Evolutionary conservation across 2,888 invertebrate species (phyloP), one percentile per base, ranked within the genome.

Genomic region (Willowsia nigromaculata): DNA sequence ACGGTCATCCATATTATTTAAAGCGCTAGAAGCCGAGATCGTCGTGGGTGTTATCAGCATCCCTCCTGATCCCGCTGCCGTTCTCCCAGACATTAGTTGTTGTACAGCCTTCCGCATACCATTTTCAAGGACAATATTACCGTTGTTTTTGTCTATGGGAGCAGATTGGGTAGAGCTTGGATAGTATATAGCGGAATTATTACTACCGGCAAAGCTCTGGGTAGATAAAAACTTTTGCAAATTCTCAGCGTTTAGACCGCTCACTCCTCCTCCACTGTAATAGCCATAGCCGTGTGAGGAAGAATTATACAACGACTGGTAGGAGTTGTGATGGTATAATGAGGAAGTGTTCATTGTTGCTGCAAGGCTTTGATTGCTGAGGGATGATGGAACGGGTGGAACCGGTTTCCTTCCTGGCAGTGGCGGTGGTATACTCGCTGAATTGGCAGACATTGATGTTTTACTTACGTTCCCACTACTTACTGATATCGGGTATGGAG

Each of bases 31-130:
- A 50, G 88, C 43, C 18, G 88, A 83, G 18, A 78, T 65, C 11
- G 81, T 71, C 11, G 83, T 65, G 9, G 88, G 88, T 78, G 88
- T 88, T 50, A 83, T 83, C 78, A 68, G 40, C 22, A 83, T 53
- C 0, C 88, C 88, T 74, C 88, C 81, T 43, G 78, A 78, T 27
- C 81, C 85, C 22, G 84, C 84, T 56, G 83, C 85, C 33, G 89
- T 86, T 82, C 85, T 59, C 47, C 89, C 81, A 78, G 90, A 88
- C 85, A 91, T 90, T 11, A 91, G 85, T 53, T 91, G 90, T 40
- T 92, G 92, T 13, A 92, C 90, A 13, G 92, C 91, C 90, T 92
- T 92, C 83, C 92, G 83, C 92, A 92, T 92, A n/a, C 92, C 92
- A 91, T 92, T 92, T 89, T 92, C 92, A 47, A 92, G 91, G 6